Base-by-base conservation (phyloP, 1,140 invertebrate genomes). In the Achatina immaculata region DNA sequence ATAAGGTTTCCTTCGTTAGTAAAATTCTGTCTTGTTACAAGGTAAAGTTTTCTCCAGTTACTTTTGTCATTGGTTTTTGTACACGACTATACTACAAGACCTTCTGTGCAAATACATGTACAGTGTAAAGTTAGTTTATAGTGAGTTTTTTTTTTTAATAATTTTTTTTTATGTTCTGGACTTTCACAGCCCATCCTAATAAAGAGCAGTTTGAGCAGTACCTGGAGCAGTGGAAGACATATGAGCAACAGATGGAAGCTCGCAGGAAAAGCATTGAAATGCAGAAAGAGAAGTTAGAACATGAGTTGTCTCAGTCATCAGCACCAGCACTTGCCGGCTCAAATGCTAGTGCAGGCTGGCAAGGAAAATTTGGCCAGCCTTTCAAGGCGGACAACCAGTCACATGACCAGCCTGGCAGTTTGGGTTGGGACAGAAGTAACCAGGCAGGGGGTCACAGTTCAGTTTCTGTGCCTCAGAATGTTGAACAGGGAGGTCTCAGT, bases 131-230 rank as follows among this genome's bases (percentile, higher is more conserved):
- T n/a, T n/a, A n/a, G n/a, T n/a, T n/a, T n/a, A n/a, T n/a, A n/a
- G n/a, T n/a, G n/a, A n/a, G n/a, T n/a, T n/a, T n/a, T n/a, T n/a
- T n/a, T n/a, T n/a, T n/a, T n/a, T n/a, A n/a, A n/a, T n/a, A n/a
- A n/a, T n/a, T n/a, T n/a, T n/a, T n/a, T n/a, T n/a, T n/a, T n/a
- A n/a, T n/a, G n/a, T n/a, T n/a, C n/a, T n/a, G n/a, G n/a, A n/a
- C n/a, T n/a, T n/a, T n/a, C 31, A 58, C 82, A 90, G 89, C 91
- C 83, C 91, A 92, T 81, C 91, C 91, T n/a, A 90, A 92, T 78
- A 88, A 88, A 81, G 90, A 92, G 40, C 90, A 90, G 76, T 92
- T 89, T 84, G 81, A 85, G 19, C 89, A 89, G 71, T 92, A 91
- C 83, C 90, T 91, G 74, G 81, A 88, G 31, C 91, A 92, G 83